Conservation (phyloP, 2,888 invertebrate species). For the Morpho deidamia region DNA sequence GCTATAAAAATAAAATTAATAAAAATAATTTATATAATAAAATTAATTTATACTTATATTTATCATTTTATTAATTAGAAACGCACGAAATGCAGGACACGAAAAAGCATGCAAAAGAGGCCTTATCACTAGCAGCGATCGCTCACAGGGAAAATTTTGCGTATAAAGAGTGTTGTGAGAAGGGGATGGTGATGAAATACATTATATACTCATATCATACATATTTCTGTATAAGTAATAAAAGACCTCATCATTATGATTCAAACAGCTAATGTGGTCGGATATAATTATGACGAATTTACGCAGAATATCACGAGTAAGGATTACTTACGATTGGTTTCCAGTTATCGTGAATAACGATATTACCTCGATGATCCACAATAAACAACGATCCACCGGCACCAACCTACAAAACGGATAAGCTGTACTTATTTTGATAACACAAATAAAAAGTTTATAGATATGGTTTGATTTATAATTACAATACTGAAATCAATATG, state of each 20-base stretch:
- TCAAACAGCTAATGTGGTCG: neutral
- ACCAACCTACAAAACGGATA: conserved; percentile 46
- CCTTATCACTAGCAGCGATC: too few species aligned
- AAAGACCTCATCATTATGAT: neutral
- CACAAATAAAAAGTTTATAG: too few species aligned
- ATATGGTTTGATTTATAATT: too few species aligned
- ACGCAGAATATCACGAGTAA: neutral
- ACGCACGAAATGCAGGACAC: too few species aligned
- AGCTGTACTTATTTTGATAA: neutral
- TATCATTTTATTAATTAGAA: too few species aligned
- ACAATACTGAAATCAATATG: too few species aligned
- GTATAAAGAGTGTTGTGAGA: too few species aligned
- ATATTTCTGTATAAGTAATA: neutral
- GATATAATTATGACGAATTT: neutral
- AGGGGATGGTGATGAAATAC: neutral
- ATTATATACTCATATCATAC: neutral
- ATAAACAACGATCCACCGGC: conserved; percentile 56
- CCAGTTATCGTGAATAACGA: conserved; percentile 60
- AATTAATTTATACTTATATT: too few species aligned
- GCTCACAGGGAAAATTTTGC: too few species aligned
- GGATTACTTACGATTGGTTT: conserved; percentile 53
- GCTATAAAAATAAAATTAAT: too few species aligned
- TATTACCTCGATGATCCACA: conserved; percentile 63
- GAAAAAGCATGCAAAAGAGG: too few species aligned
- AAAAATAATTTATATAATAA: too few species aligned